Conservation (phyloP, 2,797 vertebrate species). For the Coilia nasus region DNA sequence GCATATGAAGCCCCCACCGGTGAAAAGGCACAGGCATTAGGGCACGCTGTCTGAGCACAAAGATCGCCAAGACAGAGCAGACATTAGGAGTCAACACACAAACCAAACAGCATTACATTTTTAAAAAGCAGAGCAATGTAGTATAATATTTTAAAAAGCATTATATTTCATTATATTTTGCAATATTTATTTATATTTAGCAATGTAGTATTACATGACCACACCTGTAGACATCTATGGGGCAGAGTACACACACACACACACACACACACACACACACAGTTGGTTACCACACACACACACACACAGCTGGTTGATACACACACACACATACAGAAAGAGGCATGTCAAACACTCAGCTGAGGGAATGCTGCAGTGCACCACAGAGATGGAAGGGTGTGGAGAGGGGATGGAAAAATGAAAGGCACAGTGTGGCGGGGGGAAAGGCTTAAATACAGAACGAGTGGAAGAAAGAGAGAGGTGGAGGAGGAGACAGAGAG, state of each 20-base stretch:
- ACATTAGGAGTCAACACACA: not conserved
- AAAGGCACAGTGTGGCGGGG: not conserved
- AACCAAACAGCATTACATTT: not conserved
- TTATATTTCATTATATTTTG: too few species aligned
- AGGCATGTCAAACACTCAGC: conserved; percentile 37
- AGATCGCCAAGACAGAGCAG: not conserved
- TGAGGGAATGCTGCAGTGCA: conserved; percentile 59
- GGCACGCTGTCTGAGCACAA: not conserved
- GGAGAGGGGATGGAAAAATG: conserved; percentile 25
- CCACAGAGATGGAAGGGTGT: conserved; percentile 42
- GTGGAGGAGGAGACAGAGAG: conserved; percentile 27
- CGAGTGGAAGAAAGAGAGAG: conserved; percentile 20
- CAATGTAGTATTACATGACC: too few species aligned
- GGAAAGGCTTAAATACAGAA: conserved; percentile 36
- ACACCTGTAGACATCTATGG: too few species aligned
- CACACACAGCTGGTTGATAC: conserved; percentile 36
- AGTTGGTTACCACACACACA: conserved; percentile 26
- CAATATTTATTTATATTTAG: too few species aligned
- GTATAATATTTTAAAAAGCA: too few species aligned
- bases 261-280: conserved; percentile 24
- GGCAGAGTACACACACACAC: not conserved
- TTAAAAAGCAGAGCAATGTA: not conserved
- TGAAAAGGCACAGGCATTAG: not conserved
- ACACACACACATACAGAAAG: conserved; percentile 36
- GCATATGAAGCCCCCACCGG: not conserved